Percentiles rank a stretch among this genome's conserved stretches.
These are phyloP conservation scores for Erpobdella octoculata DNA, from an alignment of 2,888 invertebrate species.

Conservation along the genomic window DNA sequence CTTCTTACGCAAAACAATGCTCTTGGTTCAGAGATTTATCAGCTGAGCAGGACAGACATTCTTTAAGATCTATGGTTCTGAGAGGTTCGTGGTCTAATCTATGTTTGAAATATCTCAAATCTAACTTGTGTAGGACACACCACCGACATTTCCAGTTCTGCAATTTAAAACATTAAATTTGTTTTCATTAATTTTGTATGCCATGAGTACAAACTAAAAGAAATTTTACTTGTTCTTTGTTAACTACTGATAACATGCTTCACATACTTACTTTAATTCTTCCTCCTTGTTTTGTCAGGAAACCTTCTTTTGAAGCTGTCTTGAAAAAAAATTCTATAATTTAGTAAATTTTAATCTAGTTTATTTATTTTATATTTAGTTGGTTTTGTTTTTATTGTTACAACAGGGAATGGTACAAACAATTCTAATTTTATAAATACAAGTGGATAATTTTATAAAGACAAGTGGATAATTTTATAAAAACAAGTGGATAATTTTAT, in stretches of 20 bases:
- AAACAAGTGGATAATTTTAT: background rate
- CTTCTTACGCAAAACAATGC: conserved; percentile 30
- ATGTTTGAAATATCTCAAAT: conserved; percentile 45
- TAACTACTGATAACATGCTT: background rate
- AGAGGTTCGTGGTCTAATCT: conserved; percentile 41
- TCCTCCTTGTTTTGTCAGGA: conserved; percentile 45
- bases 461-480: too few relatives aligned
- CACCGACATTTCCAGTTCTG: conserved; percentile 46
- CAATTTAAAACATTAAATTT: background rate
- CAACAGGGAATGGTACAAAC: background rate
- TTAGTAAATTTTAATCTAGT: too few relatives aligned
- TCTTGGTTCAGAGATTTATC: conserved; percentile 33
- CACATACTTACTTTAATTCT: conserved; percentile 41
- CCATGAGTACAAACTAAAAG: background rate
- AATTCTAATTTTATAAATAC: too few relatives aligned
- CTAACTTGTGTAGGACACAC: conserved; percentile 46
- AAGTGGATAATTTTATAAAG: too few relatives aligned
- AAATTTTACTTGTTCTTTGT: background rate
- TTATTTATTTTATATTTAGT: too few relatives aligned
- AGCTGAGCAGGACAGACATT: conserved; percentile 42
- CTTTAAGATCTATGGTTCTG: conserved; percentile 43
- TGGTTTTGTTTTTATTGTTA: too few relatives aligned
- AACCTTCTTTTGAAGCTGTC: conserved; percentile 48
- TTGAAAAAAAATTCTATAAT: too few relatives aligned
- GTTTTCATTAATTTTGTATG: background rate